Percentiles rank a stretch among this genome's conserved stretches.
Evolutionary conservation across 2,113 vertebrate species (phyloP).

Genomic region (Eudyptes chrysolophus): DNA sequence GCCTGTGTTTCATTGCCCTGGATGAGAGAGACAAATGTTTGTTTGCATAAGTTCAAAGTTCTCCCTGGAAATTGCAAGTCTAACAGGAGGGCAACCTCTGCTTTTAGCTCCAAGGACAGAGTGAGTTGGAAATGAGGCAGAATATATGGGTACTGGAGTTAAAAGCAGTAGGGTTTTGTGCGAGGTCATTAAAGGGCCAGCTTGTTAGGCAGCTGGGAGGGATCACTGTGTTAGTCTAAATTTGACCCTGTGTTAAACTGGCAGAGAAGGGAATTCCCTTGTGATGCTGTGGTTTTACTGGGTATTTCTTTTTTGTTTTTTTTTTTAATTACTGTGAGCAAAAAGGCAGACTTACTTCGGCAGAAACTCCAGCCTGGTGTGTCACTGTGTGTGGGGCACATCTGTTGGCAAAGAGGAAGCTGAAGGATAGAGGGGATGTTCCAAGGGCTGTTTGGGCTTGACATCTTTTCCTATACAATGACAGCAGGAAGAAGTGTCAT

Average conservation of each 20-base stretch:
- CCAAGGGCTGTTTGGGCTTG: neutral
- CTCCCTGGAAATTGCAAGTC: neutral
- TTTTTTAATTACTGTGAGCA: neutral
- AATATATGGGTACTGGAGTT: neutral
- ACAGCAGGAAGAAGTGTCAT: neutral
- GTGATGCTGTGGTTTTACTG: neutral
- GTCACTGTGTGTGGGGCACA: neutral
- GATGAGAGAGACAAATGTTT: neutral
- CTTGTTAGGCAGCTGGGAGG: neutral
- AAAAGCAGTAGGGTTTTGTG: neutral
- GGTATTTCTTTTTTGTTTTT: neutral
- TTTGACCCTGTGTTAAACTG: conserved; percentile 1
- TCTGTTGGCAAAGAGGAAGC: neutral
- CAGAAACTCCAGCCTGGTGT: neutral
- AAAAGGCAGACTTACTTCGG: neutral
- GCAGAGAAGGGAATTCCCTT: conserved; percentile 29
- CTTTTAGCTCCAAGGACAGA: neutral
- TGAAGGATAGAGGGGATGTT: neutral
- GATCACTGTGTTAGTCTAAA: neutral
- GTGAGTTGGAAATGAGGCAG: neutral
- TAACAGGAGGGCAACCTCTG: neutral
- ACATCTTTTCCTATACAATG: neutral
- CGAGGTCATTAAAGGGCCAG: neutral
- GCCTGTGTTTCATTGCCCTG: neutral
- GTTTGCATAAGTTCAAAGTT: neutral